Percentiles rank a stretch among this genome's conserved stretches.
Evolutionary conservation across 2,797 vertebrate species (phyloP).

Genomic region (Lerista edwardsae): DNA sequence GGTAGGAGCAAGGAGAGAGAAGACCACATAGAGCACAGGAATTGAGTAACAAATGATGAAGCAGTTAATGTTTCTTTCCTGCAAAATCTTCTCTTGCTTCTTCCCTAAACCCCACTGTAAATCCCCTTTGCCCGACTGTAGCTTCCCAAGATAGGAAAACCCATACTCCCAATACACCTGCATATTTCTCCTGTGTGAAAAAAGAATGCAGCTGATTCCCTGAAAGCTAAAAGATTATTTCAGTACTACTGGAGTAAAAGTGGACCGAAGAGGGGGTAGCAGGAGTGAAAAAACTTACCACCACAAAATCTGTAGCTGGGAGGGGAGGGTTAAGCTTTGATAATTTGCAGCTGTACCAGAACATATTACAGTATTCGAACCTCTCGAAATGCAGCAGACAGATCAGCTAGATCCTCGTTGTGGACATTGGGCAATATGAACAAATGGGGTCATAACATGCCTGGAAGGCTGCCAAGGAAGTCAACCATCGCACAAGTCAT

Average conservation of each 20-base stretch:
- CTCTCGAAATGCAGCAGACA: background rate
- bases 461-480: background rate
- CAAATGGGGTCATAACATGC: background rate
- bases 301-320: background rate
- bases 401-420: background rate
- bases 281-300: no score
- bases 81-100: background rate
- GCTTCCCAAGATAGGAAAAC: background rate
- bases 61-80: background rate
- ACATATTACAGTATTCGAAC: background rate
- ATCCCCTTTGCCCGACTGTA: conserved; percentile 8
- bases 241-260: rapidly evolving
- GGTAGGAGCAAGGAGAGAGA: conserved; percentile 38
- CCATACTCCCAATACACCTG: background rate
- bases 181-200: rapidly evolving
- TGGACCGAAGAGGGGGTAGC: no score
- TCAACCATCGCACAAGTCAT: no score
- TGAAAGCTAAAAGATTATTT: background rate
- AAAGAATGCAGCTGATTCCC: background rate
- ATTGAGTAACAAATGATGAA: background rate
- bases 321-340: no score
- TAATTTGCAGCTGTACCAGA: background rate
- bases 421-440: no score
- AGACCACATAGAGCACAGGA: background rate
- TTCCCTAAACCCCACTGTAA: conserved; percentile 9